phyloP scores from a whole-genome alignment of 1,140 invertebrate genomes.

The Asbolus verrucosus region DNA sequence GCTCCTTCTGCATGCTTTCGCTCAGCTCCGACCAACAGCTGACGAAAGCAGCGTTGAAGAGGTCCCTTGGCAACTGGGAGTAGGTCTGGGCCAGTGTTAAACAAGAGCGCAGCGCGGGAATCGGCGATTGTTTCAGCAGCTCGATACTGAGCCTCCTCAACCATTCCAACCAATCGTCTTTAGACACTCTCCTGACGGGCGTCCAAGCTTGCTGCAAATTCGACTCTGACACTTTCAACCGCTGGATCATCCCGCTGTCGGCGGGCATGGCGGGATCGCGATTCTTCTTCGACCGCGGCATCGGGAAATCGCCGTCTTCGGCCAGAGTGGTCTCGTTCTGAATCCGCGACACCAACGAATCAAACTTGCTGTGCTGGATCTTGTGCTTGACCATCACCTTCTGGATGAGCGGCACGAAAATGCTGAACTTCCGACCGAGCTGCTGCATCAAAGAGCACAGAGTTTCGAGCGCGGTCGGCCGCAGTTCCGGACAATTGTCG shows the following conservation, averaged over 20 bases:
- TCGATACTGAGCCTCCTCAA: constrained; percentile 90
- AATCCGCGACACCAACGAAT: constrained; percentile 75
- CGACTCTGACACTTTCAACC: constrained; percentile 83
- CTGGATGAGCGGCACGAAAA: constrained; percentile 93
- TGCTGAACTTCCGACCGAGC: constrained; percentile 89
- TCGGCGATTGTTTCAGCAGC: constrained; percentile 95
- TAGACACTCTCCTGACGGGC: constrained; percentile 89
- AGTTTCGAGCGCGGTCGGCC: constrained; percentile 89
- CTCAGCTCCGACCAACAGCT: constrained; percentile 98
- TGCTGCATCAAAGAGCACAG: constrained; percentile 89
- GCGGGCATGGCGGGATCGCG: constrained; percentile 71
- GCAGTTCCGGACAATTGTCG: constrained; percentile 84
- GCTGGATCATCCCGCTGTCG: constrained; percentile 80
- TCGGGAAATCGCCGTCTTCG: constrained; percentile 74
- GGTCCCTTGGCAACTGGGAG: constrained; percentile 90
- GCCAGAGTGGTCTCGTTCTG: constrained; percentile 76
- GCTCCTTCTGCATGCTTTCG: constrained; percentile 83
- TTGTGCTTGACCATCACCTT: constrained; percentile 86
- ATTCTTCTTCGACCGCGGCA: constrained; percentile 71
- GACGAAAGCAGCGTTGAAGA: constrained; percentile 99
- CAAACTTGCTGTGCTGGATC: constrained; percentile 85
- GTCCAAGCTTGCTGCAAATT: constrained; percentile 92
- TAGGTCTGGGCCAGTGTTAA: constrained; percentile 94
- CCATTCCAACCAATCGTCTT: constrained; percentile 99
- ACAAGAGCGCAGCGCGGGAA: constrained; percentile 91